Evolutionary conservation across 2,888 invertebrate genomes (phyloP), one percentile per base, ranked within the genome.

Genomic region (Sphecodes monilicornis): DNA sequence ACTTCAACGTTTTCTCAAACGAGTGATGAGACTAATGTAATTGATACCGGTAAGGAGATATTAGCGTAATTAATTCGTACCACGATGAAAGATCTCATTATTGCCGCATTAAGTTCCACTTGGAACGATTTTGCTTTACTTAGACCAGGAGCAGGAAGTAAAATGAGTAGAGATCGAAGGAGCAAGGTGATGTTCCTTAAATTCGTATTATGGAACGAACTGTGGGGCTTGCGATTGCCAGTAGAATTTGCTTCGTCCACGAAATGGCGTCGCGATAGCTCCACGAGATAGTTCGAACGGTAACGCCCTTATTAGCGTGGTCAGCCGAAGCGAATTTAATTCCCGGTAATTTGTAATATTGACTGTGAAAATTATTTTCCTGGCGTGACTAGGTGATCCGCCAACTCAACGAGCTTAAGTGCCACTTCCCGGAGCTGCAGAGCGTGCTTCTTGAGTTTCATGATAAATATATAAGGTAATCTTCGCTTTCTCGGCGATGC

Each of bases 341-440:
- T 86, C 86, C 64, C 75, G 80, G 73, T 73, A 78, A 73, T 80
- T 84, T 84, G 84, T 76, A 84, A 84, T 86, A 84, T 86, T 86
- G 86, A 84, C 86, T 76, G 84, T 73, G 78, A 80, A 80, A 86
- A 86, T 84, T 77, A 80, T 80, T 86, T 86, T 69, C 73, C 69
- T 64, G 60, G 68, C 41, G 75, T 73, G 72, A 70, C 83, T 60
- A 76, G 78, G 75, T 73, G 41, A 72, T 78, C 76, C 78, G 78
- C 68, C 75, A 75, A 50, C 83, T 84, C 83, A 54, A 85, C 83
- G 69, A 83, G 83, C 83, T 83, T 83, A 73, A 85, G 84, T 54
- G 76, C 41, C 84, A 85, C 83, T 85, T 75, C 29, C 41, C 36
- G 32, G 54, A 11, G 22, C 32, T 57, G 85, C 66, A 39, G 26